Evolutionary conservation across 2,113 vertebrate species (phyloP).

Genomic region (Orthochromis indermauri): DNA sequence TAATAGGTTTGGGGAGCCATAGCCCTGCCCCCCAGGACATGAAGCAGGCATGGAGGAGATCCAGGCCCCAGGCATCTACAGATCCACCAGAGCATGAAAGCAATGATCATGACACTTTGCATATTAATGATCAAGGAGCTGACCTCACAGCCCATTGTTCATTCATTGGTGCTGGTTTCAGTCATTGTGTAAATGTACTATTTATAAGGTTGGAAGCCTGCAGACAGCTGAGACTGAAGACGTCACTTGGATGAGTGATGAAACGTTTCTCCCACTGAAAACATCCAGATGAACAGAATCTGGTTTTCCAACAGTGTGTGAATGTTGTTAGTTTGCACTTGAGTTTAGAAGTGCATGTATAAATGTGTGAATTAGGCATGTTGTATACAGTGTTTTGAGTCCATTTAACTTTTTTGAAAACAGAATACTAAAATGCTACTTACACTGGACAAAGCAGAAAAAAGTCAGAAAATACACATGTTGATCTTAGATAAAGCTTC

Average conservation of each 20-base stretch:
- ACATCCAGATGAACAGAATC: background rate
- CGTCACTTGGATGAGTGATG: rapidly evolving
- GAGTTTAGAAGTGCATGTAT: background rate
- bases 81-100: background rate
- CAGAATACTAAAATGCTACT: rapidly evolving
- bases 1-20: background rate
- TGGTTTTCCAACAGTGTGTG: rapidly evolving
- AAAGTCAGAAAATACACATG: background rate
- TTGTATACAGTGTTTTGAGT: background rate
- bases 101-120: background rate
- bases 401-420: too few species aligned
- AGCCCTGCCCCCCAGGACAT: background rate
- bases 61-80: background rate
- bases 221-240: background rate
- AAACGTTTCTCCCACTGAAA: background rate
- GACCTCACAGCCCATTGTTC: background rate
- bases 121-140: background rate
- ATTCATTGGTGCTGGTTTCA: rapidly evolving
- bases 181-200: background rate
- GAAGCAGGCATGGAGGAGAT: background rate
- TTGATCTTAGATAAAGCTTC: background rate
- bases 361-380: background rate
- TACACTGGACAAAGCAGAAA: background rate
- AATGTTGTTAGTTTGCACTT: background rate
- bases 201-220: background rate